Conservation (phyloP, 2,113 vertebrate genomes). For the Bucco capensis region DNA sequence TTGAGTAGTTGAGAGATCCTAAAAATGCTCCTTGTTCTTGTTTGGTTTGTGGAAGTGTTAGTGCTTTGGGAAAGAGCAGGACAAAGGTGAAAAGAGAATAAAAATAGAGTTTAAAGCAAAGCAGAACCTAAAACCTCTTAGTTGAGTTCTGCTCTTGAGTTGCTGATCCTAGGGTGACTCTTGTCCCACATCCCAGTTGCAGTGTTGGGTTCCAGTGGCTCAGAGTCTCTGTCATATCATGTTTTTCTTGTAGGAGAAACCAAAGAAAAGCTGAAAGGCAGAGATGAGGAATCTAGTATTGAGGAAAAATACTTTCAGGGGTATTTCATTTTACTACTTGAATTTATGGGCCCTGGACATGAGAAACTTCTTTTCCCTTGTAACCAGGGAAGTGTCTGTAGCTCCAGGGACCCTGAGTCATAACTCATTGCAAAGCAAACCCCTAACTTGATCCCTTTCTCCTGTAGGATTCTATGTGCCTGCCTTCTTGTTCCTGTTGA, state of each 20-base stretch:
- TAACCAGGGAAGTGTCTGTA: not conserved
- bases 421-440: not conserved
- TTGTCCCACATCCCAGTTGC: not conserved
- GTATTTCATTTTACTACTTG: not conserved
- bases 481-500: not conserved
- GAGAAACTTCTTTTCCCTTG: not conserved
- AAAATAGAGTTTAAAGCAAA: not conserved
- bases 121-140: not conserved
- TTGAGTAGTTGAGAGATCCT: not conserved
- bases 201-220: not conserved
- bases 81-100: not conserved
- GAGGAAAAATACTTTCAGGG: not conserved
- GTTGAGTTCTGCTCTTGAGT: not conserved
- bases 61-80: not conserved
- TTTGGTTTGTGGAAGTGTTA: not conserved
- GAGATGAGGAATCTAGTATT: not conserved
- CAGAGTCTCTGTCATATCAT: accelerated
- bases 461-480: not conserved
- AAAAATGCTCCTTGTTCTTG: not conserved
- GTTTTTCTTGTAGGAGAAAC: not conserved
- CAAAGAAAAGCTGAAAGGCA: not conserved
- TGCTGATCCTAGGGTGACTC: accelerated
- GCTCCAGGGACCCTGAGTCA: not conserved
- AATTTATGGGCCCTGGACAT: conserved; percentile 12
- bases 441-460: not conserved